phyloP scores from a whole-genome alignment of 2,113 vertebrate genomes.

The Thunnus maccoyii region DNA sequence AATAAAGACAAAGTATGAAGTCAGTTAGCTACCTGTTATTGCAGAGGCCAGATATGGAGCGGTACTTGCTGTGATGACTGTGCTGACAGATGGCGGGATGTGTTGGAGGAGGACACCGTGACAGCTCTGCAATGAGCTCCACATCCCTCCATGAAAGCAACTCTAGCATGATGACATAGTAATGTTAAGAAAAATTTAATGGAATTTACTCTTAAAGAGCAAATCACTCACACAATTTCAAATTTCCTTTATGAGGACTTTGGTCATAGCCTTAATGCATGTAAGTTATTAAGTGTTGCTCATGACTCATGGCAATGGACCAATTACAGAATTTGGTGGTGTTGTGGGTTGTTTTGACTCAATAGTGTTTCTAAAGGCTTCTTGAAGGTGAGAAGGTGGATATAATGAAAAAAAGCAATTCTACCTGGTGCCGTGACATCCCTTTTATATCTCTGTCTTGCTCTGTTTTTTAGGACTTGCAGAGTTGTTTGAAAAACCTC shows the following conservation, averaged over 20 bases:
- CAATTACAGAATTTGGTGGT: not conserved
- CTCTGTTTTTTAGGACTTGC: conserved; percentile 74
- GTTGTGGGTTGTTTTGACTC: not conserved
- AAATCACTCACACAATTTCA: not conserved
- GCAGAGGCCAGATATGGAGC: conserved; percentile 90
- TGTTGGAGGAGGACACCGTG: conserved; percentile 85
- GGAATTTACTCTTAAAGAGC: not conserved
- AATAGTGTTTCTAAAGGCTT: not conserved
- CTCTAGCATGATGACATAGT: conserved; percentile 74
- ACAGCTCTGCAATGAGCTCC: conserved; percentile 83
- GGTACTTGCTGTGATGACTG: conserved; percentile 86
- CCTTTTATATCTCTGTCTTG: conserved; percentile 69
- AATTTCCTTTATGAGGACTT: not conserved
- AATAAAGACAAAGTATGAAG: not conserved
- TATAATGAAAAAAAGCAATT: conserved; percentile 32
- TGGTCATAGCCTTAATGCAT: not conserved
- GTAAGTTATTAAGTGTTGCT: not conserved
- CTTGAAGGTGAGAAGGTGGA: not conserved
- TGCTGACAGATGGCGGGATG: conserved; percentile 82
- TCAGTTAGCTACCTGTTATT: conserved; percentile 90
- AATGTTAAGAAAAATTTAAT: not conserved
- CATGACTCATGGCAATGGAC: not conserved
- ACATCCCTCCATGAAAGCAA: conserved; percentile 81
- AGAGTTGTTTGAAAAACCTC: conserved; percentile 88
- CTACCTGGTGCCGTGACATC: conserved; percentile 79